A percentile compares a stretch with the other conserved stretches of the same genome.
phyloP scores from a whole-genome alignment of 2,113 vertebrate genomes.

The Lates calcarifer region DNA sequence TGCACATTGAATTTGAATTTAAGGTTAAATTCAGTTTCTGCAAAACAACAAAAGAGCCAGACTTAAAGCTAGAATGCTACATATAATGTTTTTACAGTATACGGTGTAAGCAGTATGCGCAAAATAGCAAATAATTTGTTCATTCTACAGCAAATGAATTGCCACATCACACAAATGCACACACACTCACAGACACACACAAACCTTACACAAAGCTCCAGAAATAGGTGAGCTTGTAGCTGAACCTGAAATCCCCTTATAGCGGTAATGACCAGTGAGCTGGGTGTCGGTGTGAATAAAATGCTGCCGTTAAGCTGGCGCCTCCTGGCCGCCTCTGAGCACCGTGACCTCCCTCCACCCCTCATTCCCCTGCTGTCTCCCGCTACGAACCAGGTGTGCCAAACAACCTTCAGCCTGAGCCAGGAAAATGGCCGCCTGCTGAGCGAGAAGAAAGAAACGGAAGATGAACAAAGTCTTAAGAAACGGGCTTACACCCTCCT shows the following conservation, averaged over 20 bases:
- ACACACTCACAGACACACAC: background rate
- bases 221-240: slow-evolving; percentile 51
- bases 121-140: background rate
- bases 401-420: slow-evolving; percentile 63
- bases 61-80: background rate
- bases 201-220: slow-evolving; percentile 24
- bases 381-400: slow-evolving; percentile 69
- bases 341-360: slow-evolving; percentile 64
- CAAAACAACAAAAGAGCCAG: too few relatives aligned
- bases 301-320: slow-evolving; percentile 56
- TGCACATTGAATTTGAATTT: background rate
- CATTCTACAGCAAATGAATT: background rate
- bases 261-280: slow-evolving; percentile 55
- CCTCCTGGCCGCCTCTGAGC: slow-evolving; percentile 53
- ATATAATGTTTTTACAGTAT: background rate
- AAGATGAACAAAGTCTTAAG: slow-evolving; percentile 67
- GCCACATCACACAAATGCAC: background rate
- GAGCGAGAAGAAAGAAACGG: slow-evolving; percentile 56
- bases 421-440: slow-evolving; percentile 62
- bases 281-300: slow-evolving; percentile 68
- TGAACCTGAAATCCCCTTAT: slow-evolving; percentile 57
- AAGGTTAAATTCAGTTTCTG: background rate
- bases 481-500: slow-evolving; percentile 49
- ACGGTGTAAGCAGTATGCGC: background rate
- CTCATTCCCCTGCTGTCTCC: slow-evolving; percentile 53